A percentile compares a stretch with the other conserved stretches of the same genome.
phyloP scores from a whole-genome alignment of 2,113 vertebrate genomes.

The Microcebus jonahi region DNA sequence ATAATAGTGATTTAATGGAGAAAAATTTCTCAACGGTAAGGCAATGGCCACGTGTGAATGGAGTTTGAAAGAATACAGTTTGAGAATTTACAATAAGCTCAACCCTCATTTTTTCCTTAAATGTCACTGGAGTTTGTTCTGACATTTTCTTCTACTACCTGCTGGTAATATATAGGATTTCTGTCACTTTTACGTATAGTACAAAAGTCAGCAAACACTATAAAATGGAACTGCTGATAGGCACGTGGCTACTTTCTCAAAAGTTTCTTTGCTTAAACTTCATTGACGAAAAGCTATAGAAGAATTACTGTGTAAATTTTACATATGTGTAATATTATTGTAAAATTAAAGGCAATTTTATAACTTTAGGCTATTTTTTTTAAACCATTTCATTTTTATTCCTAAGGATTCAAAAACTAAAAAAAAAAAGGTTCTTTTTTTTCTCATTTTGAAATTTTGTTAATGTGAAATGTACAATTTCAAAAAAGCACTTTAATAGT shows the following conservation, averaged over 20 bases:
- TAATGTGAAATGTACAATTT: background rate
- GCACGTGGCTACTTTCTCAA: background rate
- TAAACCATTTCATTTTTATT: background rate
- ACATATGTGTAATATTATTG: background rate
- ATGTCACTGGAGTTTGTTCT: background rate
- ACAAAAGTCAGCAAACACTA: background rate
- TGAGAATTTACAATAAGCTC: background rate
- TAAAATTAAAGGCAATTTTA: background rate
- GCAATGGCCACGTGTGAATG: background rate
- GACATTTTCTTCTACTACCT: background rate
- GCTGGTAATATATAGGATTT: background rate
- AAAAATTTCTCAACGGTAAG: background rate
- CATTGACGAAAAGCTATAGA: background rate
- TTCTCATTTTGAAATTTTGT: background rate
- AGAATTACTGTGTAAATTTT: background rate
- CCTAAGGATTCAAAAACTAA: background rate
- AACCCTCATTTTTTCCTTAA: background rate
- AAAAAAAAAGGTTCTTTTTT: background rate
- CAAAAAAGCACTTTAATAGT: background rate
- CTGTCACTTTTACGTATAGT: background rate
- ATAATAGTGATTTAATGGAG: background rate
- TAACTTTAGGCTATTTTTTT: background rate
- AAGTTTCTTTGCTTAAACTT: background rate
- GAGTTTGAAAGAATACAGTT: background rate
- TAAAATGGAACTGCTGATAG: background rate